A percentile compares a stretch with the other conserved stretches of the same genome.
phyloP scores from a whole-genome alignment of 2,113 vertebrate genomes.

The Bufo gargarizans region DNA sequence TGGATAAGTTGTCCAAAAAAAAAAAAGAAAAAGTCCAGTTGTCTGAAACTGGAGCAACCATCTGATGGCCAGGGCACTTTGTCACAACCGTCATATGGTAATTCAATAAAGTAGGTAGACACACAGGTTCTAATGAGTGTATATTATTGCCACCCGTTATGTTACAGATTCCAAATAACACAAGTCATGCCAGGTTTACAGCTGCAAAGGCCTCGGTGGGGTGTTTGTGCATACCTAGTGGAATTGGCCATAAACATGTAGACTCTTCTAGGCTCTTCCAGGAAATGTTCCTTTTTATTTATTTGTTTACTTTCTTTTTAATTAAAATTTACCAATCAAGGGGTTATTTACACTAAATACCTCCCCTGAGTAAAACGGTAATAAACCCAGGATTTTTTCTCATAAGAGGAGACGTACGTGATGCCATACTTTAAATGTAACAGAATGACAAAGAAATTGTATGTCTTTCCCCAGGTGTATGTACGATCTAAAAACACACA shows the following conservation, averaged over 20 bases:
- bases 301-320: slow-evolving; percentile 30
- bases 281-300: background rate
- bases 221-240: background rate
- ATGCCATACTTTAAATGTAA: slow-evolving; percentile 7
- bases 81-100: background rate
- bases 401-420: background rate
- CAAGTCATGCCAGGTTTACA: slow-evolving; percentile 38
- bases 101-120: background rate
- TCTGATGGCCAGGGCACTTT: too few species aligned
- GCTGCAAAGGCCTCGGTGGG: background rate
- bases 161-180: background rate
- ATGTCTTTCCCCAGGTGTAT: background rate
- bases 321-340: slow-evolving; percentile 50
- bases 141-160: background rate
- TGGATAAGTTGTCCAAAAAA: too few species aligned
- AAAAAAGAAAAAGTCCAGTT: too few species aligned
- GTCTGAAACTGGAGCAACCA: too few species aligned
- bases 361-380: slow-evolving; percentile 1
- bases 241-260: slow-evolving; percentile 3
- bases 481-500: background rate
- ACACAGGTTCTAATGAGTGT: slow-evolving; percentile 12
- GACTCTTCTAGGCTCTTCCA: background rate
- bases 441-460: slow-evolving; percentile 15
- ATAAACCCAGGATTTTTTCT: slow-evolving; percentile 18
- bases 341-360: slow-evolving; percentile 34